Evolutionary conservation across 2,888 invertebrate genomes (phyloP), one percentile per base, ranked within the genome.

Genomic region (Mesopsocus fuscifrons): DNA sequence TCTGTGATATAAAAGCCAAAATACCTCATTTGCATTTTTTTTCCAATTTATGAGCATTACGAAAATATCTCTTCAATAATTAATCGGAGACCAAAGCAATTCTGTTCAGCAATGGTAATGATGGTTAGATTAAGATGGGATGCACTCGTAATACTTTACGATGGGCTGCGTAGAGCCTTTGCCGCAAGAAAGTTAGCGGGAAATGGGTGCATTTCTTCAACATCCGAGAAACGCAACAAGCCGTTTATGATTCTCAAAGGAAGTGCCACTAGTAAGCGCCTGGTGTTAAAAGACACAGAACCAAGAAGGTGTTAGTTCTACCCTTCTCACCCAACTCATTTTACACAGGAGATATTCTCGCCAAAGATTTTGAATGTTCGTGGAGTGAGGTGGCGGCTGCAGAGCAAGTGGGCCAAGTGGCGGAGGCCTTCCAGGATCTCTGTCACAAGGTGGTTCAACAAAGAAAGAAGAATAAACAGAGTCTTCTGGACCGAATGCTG

Each of bases 341-440:
- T n/a, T n/a, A n/a, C n/a, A 3, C 52, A 65, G 65, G 65, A 23
- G 84, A 85, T 58, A 83, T 81, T 51, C 63, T 89, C 41, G 87
- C 87, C 8, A 81, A 85, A 58, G 84, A 87, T 58, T 80, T 82
- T 55, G 87, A 88, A 55, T 87, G 87, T 60, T 77, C 74, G 56
- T 89, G 88, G 61, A 75, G 77, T 31, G 88, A 89, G 62, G 80
- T 88, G 9, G 78, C 87, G 0, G 88, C 88, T 0, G 85, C 88
- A 0, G 88, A 89, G 59, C 85, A 88, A 63, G 69, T 68, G 44
- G 71, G 73, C 44, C 81, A 83, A 56, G 80, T 89, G 3, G 81
- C 81, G 0, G 81, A 84, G 48, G 83, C 79, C 15, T 89, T 81
- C 64, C 78, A 76, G 57, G 87, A 88, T 53, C 69, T 88, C 18